phyloP scores from a whole-genome alignment of 2,113 vertebrate genomes.

The Clarias gariepinus region DNA sequence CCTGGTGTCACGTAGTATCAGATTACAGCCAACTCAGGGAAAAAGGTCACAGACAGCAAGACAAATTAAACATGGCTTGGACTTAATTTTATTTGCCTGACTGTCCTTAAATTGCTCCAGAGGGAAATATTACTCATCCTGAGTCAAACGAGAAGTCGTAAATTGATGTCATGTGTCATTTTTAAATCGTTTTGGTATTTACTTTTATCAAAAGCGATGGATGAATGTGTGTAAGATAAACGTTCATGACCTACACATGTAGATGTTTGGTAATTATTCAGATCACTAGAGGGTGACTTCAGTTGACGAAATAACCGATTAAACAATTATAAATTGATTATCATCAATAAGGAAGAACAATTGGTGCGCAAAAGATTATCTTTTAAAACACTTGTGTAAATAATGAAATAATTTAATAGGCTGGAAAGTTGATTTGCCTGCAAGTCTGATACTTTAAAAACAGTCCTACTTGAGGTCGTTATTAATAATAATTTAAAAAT shows the following conservation, averaged over 20 bases:
- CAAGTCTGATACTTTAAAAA: no score
- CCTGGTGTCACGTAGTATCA: neutral
- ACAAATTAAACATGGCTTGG: slow-evolving; percentile 20
- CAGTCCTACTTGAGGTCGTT: no score
- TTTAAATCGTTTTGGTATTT: neutral
- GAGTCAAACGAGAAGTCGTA: neutral
- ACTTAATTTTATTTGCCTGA: slow-evolving; percentile 12
- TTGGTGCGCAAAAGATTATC: neutral
- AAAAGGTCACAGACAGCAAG: neutral
- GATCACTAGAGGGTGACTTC: neutral
- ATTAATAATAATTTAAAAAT: no score
- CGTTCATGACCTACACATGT: neutral
- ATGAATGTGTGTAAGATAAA: neutral
- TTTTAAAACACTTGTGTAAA: neutral
- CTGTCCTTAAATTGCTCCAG: neutral
- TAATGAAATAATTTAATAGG: neutral
- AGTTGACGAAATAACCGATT: neutral
- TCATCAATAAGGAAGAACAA: neutral
- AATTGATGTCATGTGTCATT: neutral
- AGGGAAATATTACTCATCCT: neutral
- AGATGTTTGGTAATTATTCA: neutral
- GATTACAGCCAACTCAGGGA: neutral
- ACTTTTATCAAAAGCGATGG: neutral
- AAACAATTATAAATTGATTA: neutral
- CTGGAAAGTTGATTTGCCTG: no score